Evolutionary conservation across 2,113 vertebrate species (phyloP), one percentile per base, ranked within the genome.

Genomic region (Pogona vitticeps): DNA sequence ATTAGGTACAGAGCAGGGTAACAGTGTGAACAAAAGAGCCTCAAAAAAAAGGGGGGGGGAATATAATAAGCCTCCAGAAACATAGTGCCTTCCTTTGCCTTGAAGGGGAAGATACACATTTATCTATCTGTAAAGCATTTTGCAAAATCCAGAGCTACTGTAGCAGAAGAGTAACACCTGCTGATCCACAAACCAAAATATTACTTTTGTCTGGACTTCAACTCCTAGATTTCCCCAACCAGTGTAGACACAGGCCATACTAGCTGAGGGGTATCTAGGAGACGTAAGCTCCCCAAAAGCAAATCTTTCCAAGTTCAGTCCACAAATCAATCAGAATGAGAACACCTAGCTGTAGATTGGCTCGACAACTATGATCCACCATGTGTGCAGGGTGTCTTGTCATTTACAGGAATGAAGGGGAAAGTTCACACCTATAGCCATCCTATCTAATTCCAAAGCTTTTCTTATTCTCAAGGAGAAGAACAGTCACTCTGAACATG

Each of bases 121-220:
- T 36, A 61, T 21, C 23, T 65, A 46, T 67, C 36, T 40, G 36
- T 13, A 75, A 20, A 40, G 14, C 84, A 91, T 82, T 88, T 89
- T 71, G 33, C 28, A 40, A 89, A 92, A 90, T 87, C 94, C 91
- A 1, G 93, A 94, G 93, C 91, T 95, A 95, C 94, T 95, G 95
- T 93, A 95, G 94, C 40, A 52, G 71, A 81, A 65, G 10, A 14
- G 1, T 26, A 23, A 38, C 73, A 9, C n/a, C n/a, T n/a, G 38
- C 56, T 63, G 38, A 67, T 52, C 65, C 31, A 12, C 28, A 28
- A 68, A 26, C 31, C 61, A 63, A 68, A 31, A 68, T 12, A 31
- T 31, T 68, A 31, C 8, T 6, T n/a, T 68, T 68, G 46, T 52
- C 31, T 68, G 65, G 65, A 31, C 65, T 68, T 13, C 65, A 68